These are phyloP conservation scores for Eubasilissa splendida DNA, from an alignment of 2,888 invertebrate species.

Conservation along the genomic window DNA sequence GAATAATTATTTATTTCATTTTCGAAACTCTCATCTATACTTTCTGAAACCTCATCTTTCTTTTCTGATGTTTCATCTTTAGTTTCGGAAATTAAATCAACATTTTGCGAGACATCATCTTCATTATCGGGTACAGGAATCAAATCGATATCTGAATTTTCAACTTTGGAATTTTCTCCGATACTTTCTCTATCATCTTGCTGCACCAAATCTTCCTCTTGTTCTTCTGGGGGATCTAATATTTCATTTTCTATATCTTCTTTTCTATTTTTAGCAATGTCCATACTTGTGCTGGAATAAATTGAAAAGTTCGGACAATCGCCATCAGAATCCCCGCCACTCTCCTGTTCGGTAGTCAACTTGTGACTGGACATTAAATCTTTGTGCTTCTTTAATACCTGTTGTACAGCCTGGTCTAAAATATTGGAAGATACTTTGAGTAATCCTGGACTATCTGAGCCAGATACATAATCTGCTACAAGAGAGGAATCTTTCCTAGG, in stretches of 20 bases:
- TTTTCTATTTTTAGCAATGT: slow-evolving; percentile 74
- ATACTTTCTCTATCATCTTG: slow-evolving; percentile 50
- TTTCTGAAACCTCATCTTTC: slow-evolving; percentile 20
- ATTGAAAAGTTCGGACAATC: slow-evolving; percentile 90
- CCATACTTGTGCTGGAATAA: slow-evolving; percentile 86
- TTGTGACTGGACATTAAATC: slow-evolving; percentile 61
- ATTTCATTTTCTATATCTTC: slow-evolving; percentile 44
- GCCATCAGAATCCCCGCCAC: slow-evolving; percentile 68
- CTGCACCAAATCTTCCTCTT: slow-evolving; percentile 56
- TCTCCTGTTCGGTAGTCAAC: slow-evolving; percentile 62
- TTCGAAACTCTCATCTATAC: slow-evolving; percentile 23
- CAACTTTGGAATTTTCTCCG: slow-evolving; percentile 2
- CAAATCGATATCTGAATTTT: slow-evolving; percentile 2
- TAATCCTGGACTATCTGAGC: slow-evolving; percentile 50
- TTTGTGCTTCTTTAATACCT: slow-evolving; percentile 66
- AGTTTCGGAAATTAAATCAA: background rate
- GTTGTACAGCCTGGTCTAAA: slow-evolving; percentile 66
- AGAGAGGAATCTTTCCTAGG: slow-evolving; percentile 39
- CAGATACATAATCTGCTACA: slow-evolving; percentile 48
- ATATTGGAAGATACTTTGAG: slow-evolving; percentile 63
- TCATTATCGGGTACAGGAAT: slow-evolving; percentile 36
- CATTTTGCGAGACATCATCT: background rate
- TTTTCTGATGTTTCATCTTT: slow-evolving; percentile 3
- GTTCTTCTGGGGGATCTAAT: slow-evolving; percentile 10
- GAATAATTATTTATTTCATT: slow-evolving; percentile 43